Conservation (phyloP, 2,113 vertebrate genomes). For the Uropsilus gracilis region DNA sequence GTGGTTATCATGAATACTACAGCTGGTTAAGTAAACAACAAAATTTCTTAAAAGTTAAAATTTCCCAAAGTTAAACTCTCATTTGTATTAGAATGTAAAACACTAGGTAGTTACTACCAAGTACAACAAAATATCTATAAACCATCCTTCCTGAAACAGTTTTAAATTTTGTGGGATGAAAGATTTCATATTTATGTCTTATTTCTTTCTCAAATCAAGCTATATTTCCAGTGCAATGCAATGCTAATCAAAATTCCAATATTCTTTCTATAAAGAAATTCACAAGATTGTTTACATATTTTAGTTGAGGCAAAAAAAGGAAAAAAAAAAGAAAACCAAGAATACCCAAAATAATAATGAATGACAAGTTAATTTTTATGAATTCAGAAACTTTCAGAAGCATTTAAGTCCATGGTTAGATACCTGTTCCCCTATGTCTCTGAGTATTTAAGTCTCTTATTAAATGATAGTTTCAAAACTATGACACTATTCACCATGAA, state of each 20-base stretch:
- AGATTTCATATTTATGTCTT: not conserved
- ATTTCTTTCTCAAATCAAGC: not conserved
- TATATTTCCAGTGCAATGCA: not conserved
- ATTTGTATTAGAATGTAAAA: not conserved
- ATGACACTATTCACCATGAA: not conserved
- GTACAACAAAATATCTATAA: not conserved
- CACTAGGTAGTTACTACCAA: not conserved
- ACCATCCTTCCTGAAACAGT: not conserved
- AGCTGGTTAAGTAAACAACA: not conserved
- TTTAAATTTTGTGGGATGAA: not conserved
- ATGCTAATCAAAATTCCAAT: not conserved
- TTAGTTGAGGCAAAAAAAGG: not conserved
- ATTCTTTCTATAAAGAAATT: not conserved
- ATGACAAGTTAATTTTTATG: not conserved
- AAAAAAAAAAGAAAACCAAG: too few relatives aligned
- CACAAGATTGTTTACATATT: not conserved
- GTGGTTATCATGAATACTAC: not conserved
- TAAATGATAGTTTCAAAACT: not conserved
- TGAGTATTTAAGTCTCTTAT: not conserved
- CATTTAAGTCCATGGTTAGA: not conserved
- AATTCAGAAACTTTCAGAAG: not conserved
- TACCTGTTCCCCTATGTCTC: not conserved
- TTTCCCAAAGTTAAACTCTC: too few relatives aligned
- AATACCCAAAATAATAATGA: not conserved
- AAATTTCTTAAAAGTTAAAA: not conserved